Evolutionary conservation across 2,797 vertebrate genomes (phyloP).

Genomic region (Rhinoraja longicauda): DNA sequence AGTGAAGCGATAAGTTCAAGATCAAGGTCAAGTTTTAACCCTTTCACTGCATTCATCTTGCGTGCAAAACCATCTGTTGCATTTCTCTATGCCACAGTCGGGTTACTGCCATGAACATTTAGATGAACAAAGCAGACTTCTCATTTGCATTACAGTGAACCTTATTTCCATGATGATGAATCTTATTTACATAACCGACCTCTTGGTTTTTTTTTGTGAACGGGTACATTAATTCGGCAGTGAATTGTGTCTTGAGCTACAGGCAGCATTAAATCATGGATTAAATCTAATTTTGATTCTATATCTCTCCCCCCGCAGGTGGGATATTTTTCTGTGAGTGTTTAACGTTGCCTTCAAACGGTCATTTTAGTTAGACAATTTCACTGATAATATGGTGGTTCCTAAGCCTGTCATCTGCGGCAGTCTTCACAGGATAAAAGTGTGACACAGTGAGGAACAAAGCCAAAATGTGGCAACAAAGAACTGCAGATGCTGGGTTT

Average conservation of each 20-base stretch:
- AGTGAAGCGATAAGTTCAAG: background rate
- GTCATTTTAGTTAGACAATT: background rate
- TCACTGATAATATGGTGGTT: background rate
- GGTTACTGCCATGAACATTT: background rate
- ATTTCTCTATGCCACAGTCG: background rate
- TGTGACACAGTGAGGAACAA: background rate
- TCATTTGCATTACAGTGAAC: background rate
- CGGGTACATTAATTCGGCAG: background rate
- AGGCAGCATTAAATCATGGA: constrained; percentile 15
- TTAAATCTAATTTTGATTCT: background rate
- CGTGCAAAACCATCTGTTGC: background rate
- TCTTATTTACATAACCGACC: background rate
- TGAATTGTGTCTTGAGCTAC: background rate
- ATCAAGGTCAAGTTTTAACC: background rate
- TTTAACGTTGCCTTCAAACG: background rate
- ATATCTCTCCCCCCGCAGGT: background rate
- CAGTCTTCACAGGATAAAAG: background rate
- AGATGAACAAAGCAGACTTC: background rate
- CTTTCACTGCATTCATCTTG: background rate
- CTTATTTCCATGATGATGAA: constrained; percentile 13
- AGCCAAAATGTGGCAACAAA: background rate
- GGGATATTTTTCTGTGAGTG: background rate
- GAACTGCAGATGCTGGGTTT: too few species aligned
- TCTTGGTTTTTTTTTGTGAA: background rate
- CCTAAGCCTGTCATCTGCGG: background rate